phyloP scores from a whole-genome alignment of 2,113 vertebrate species.

The Paraplagusia blochii region DNA sequence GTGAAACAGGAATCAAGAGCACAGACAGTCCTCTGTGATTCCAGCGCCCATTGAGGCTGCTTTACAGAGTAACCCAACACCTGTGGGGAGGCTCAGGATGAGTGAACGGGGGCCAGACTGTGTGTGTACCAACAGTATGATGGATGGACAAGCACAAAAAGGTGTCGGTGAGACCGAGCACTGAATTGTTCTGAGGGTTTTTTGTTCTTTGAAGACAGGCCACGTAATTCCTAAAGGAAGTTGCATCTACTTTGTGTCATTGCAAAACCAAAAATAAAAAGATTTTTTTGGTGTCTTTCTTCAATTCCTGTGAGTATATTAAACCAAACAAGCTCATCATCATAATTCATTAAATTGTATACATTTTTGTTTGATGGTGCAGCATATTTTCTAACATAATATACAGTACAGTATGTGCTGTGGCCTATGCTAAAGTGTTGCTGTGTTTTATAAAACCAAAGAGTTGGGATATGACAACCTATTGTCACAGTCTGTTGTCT shows the following conservation, averaged over 20 bases:
- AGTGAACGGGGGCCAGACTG: constrained; percentile 19
- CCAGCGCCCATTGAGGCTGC: constrained; percentile 59
- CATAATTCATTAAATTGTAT: not conserved
- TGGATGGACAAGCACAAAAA: constrained; percentile 25
- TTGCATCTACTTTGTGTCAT: no score
- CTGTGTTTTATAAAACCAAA: no score
- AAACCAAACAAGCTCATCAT: not conserved
- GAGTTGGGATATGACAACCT: no score
- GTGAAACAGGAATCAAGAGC: constrained; percentile 62
- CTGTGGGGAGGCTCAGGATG: constrained; percentile 54
- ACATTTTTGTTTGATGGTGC: no score
- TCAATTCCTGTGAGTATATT: no score
- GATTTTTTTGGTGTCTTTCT: no score
- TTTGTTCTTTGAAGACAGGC: constrained; percentile 10
- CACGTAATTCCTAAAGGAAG: no score
- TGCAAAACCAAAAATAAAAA: no score
- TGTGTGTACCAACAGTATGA: constrained; percentile 10
- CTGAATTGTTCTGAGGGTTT: constrained; percentile 5
- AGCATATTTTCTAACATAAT: no score
- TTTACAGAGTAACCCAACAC: constrained; percentile 73
- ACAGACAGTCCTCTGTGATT: constrained; percentile 67
- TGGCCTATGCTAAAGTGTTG: no score
- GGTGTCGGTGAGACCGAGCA: constrained; percentile 21
- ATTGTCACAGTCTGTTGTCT: no score
- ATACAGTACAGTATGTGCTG: no score